Percentiles rank a stretch among this genome's conserved stretches.
Evolutionary conservation across 1,140 invertebrate genomes (phyloP).

Genomic region (Sinella curviseta): DNA sequence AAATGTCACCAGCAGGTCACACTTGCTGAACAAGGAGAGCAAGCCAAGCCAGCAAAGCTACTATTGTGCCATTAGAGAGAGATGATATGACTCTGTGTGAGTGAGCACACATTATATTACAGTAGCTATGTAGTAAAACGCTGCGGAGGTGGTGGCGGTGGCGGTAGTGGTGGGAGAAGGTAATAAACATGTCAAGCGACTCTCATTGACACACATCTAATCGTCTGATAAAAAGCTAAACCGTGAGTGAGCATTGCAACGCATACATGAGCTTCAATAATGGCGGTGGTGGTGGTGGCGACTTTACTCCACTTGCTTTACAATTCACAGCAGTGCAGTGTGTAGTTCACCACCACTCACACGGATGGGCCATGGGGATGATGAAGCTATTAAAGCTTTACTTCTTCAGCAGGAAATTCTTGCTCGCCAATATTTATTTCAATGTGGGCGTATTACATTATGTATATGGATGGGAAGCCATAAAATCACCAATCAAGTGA

Average conservation of each 20-base stretch:
- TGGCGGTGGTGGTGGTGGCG: no score
- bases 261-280: background rate
- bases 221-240: slow-evolving; percentile 3
- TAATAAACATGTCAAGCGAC: slow-evolving; percentile 4
- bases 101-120: no score
- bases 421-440: background rate
- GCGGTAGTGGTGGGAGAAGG: background rate
- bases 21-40: background rate
- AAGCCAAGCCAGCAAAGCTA: no score
- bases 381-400: background rate
- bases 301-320: no score
- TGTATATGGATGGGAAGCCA: background rate
- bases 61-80: background rate
- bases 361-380: background rate
- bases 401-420: background rate
- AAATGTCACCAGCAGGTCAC: background rate
- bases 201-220: slow-evolving; percentile 19
- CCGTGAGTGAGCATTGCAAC: background rate
- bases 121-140: no score
- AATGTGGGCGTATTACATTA: background rate
- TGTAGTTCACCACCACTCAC: background rate
- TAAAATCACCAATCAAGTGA: slow-evolving; percentile 17
- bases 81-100: no score
- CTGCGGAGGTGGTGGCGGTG: no score
- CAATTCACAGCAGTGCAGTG: no score